phyloP scores from a whole-genome alignment of 2,113 vertebrate genomes.

The Mungos mungo region DNA sequence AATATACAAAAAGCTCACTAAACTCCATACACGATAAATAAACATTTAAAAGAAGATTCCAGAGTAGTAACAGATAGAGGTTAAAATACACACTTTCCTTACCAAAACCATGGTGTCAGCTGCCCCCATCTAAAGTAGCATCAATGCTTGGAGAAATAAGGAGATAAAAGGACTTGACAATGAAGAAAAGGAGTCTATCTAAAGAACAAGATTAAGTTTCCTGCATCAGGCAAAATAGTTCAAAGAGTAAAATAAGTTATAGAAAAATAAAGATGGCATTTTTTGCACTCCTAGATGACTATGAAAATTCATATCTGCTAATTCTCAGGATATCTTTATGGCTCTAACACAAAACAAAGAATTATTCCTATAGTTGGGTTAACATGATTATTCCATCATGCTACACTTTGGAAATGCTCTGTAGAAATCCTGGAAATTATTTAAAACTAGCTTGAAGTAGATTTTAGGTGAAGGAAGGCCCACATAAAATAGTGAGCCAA shows the following conservation, averaged over 20 bases:
- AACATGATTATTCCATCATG: neutral
- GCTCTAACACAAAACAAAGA: neutral
- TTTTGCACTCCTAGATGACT: neutral
- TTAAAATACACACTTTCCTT: neutral
- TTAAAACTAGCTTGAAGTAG: neutral
- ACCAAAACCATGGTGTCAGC: neutral
- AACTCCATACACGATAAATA: no score
- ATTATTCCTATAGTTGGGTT: neutral
- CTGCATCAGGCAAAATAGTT: neutral
- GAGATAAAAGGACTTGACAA: neutral
- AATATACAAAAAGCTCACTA: no score
- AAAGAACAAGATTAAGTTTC: neutral
- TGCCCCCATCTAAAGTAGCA: neutral
- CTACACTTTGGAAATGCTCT: neutral
- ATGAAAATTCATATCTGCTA: neutral
- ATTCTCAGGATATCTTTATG: neutral
- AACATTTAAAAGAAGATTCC: neutral
- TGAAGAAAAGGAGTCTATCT: neutral
- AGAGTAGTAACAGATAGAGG: neutral
- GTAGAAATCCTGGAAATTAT: neutral
- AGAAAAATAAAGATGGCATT: slow-evolving; percentile 25
- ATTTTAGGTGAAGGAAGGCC: neutral
- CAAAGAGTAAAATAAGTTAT: neutral
- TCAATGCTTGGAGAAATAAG: neutral
- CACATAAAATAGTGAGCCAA: neutral